A percentile compares a stretch with the other conserved stretches of the same genome.
phyloP scores from a whole-genome alignment of 2,888 invertebrate genomes.

The Trichopoda pennipes region DNA sequence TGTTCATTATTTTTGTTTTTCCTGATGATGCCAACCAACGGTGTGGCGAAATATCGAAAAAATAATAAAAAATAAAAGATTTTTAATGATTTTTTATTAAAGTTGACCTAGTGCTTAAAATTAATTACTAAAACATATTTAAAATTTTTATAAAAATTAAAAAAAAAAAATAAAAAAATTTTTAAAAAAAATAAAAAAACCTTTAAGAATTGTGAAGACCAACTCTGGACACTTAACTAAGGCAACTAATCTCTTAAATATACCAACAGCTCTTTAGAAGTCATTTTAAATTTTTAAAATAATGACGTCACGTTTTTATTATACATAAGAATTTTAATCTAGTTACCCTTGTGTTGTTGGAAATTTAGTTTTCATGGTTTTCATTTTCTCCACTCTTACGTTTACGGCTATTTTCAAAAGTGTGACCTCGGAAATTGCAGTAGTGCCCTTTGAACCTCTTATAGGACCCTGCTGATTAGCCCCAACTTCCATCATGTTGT shows the following conservation, averaged over 20 bases:
- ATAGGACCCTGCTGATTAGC: slow-evolving; percentile 65
- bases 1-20: no score
- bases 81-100: no score
- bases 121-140: no score
- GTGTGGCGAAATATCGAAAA: no score
- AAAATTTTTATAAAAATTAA: slow-evolving; percentile 46
- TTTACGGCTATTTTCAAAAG: slow-evolving; percentile 75
- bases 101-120: no score
- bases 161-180: slow-evolving; percentile 52
- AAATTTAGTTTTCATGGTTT: not conserved
- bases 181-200: slow-evolving; percentile 47
- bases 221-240: slow-evolving; percentile 3
- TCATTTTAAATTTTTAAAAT: not conserved
- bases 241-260: slow-evolving; percentile 30
- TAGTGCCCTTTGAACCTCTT: slow-evolving; percentile 69
- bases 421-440: slow-evolving; percentile 78
- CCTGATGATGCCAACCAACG: no score
- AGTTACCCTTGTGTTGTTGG: not conserved
- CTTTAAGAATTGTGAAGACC: slow-evolving; percentile 30
- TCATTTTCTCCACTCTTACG: slow-evolving; percentile 61
- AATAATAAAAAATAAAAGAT: no score
- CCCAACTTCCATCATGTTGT: slow-evolving; percentile 68
- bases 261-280: not conserved
- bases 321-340: not conserved
- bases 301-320: slow-evolving; percentile 37